Conservation (phyloP, 30 jellyfish, hydroid and myxozoan species). For the Phacellophora camtschatica region DNA sequence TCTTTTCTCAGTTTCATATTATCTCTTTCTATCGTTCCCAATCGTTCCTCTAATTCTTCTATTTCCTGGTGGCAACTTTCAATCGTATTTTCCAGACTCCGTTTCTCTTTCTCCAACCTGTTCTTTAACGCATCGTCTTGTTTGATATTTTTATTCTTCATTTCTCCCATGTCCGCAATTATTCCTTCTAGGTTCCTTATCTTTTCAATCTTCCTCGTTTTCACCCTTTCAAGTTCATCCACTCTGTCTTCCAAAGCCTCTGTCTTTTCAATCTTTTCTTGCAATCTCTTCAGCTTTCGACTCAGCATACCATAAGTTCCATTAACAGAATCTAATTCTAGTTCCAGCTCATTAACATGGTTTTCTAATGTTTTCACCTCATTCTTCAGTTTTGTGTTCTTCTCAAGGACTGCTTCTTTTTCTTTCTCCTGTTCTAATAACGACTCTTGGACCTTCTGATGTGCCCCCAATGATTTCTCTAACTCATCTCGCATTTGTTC, state of each 20-base stretch:
- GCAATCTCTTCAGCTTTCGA: slow-evolving; percentile 53
- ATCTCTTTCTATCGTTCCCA: slow-evolving; percentile 35
- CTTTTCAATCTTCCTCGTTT: slow-evolving; percentile 57
- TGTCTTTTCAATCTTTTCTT: slow-evolving; percentile 56
- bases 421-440: slow-evolving; percentile 66
- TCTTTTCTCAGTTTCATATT: slow-evolving; percentile 41
- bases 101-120: slow-evolving; percentile 68
- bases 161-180: slow-evolving; percentile 22
- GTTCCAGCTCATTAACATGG: slow-evolving; percentile 32
- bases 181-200: slow-evolving; percentile 68
- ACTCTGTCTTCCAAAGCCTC: slow-evolving; percentile 73
- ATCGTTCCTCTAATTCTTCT: slow-evolving; percentile 47
- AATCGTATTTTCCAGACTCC: slow-evolving; percentile 22
- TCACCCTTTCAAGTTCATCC: slow-evolving; percentile 69
- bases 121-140: slow-evolving; percentile 51
- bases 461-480: slow-evolving; percentile 86
- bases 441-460: slow-evolving; percentile 67
- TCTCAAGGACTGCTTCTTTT: slow-evolving; percentile 57
- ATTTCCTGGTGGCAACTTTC: slow-evolving; percentile 58
- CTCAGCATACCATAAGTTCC: slow-evolving; percentile 53
- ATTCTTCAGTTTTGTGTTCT: slow-evolving; percentile 8
- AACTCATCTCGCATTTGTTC: slow-evolving; percentile 68
- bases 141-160: not conserved
- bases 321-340: slow-evolving; percentile 52
- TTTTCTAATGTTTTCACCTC: slow-evolving; percentile 51